phyloP scores from a whole-genome alignment of 2,888 invertebrate genomes.

The Arrhopalites spinosus region DNA sequence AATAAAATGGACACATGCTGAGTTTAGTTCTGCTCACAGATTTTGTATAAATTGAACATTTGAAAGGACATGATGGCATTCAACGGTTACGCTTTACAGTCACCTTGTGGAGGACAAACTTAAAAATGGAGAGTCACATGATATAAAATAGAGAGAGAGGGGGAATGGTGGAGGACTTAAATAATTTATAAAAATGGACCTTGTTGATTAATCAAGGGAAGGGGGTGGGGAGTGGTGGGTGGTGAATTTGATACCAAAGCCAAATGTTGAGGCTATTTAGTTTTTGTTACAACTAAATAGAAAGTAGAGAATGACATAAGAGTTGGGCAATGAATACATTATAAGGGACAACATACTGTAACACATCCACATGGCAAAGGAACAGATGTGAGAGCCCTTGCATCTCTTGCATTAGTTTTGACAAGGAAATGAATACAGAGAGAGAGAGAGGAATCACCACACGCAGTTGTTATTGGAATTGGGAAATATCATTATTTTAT shows the following conservation, averaged over 20 bases:
- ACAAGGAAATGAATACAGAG: background rate
- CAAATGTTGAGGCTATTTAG: constrained; percentile 16
- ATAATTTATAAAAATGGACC: constrained; percentile 2
- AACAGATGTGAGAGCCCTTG: constrained; percentile 10
- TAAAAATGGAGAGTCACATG: too few relatives aligned
- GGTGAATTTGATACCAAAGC: constrained; percentile 16
- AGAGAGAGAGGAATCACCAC: background rate
- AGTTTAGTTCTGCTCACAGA: too few relatives aligned
- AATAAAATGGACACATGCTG: too few relatives aligned
- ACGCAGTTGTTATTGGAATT: background rate
- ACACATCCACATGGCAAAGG: background rate
- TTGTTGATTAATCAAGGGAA: too few relatives aligned
- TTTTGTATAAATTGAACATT: background rate
- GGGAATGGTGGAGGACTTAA: constrained; percentile 1
- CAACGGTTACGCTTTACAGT: too few relatives aligned
- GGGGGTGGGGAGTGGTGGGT: background rate
- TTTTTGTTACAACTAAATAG: constrained; percentile 10
- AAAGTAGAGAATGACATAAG: too few relatives aligned
- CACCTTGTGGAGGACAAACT: too few relatives aligned
- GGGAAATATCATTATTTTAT: constrained; percentile 31
- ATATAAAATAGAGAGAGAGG: too few relatives aligned
- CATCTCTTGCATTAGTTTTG: background rate
- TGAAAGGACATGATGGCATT: too few relatives aligned
- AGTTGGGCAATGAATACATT: background rate
- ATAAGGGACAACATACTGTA: background rate